Conservation (phyloP, 92 coral and sea anemone genomes). For the Porites cylindrica region DNA sequence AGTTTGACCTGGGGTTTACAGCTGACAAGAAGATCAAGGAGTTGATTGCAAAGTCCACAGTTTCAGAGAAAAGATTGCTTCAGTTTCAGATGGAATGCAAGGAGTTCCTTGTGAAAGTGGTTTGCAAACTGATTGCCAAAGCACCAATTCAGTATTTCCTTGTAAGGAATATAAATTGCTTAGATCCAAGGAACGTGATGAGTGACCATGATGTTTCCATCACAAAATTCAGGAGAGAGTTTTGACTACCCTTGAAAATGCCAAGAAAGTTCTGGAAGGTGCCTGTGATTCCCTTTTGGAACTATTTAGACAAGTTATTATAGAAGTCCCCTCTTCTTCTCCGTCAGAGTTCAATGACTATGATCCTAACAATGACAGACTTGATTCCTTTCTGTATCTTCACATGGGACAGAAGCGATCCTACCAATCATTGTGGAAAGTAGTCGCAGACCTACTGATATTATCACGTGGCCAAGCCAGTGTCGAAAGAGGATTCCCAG, state of each 20-base stretch:
- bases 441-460: slow-evolving; percentile 30
- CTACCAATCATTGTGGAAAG: slow-evolving; percentile 29
- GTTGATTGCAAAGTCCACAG: slow-evolving; percentile 62
- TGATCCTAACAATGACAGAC: slow-evolving; percentile 39
- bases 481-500: no score
- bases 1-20: slow-evolving; percentile 64
- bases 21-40: slow-evolving; percentile 65
- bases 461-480: slow-evolving; percentile 46
- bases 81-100: slow-evolving; percentile 59
- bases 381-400: slow-evolving; percentile 49
- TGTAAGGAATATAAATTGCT: slow-evolving; percentile 57
- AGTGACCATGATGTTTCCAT: slow-evolving; percentile 62
- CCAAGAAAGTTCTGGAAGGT: slow-evolving; percentile 37
- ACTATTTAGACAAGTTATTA: slow-evolving; percentile 24
- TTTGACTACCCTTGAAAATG: slow-evolving; percentile 52
- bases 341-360: slow-evolving; percentile 52
- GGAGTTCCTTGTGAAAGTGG: slow-evolving; percentile 49
- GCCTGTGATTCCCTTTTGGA: slow-evolving; percentile 41
- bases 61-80: slow-evolving; percentile 49
- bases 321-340: slow-evolving; percentile 39
- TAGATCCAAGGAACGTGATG: slow-evolving; percentile 61
- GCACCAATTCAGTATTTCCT: slow-evolving; percentile 62
- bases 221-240: slow-evolving; percentile 46
- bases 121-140: slow-evolving; percentile 56
- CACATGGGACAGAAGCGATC: slow-evolving; percentile 33